Base-by-base conservation (phyloP, 2,888 invertebrate genomes). In the Pelosia muscerda region DNA sequence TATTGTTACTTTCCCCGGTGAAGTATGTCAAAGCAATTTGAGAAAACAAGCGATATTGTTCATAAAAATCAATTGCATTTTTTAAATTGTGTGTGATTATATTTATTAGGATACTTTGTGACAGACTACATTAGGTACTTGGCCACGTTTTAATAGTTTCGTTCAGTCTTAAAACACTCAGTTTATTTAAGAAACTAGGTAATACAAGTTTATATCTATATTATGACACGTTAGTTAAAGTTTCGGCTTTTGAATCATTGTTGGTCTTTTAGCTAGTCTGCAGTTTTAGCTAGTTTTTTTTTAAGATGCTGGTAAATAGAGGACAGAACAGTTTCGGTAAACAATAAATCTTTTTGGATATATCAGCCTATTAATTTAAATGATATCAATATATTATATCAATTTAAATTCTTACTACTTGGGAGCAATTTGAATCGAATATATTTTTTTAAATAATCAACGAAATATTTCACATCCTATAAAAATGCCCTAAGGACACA, bases 91-190 rank as follows among this genome's bases (percentile, higher is more conserved):
- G 13, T 38, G 15, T 15, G 38, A 4, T 13, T 13, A 15, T 15
- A 38, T 15, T 38, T 38, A 15, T 38, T 38, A 3, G 38, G 4
- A 53, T 53, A 10, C 22, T 19, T 22, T 22, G 22, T 53, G 22
- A 22, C 15, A 34, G 19, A 31, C 31, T 26, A 63, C 11, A 56
- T 22, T 26, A 19, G n/a, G n/a, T 13, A 3, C 8, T 57, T 57
- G 57, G 57, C 28, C 19, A 56, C 26, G 22, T 15, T 10, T 38
- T 25, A 11, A 54, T 13, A 57, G 66, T 66, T 26, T 71, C 66
- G 58, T 66, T 68, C 77, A 79, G 77, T 77, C 77, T 79, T 74
- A 63, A 68, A 68, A 26, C 23, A 23, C 26, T 34, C 49, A 53
- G 25, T 59, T 28, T 66, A 38, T 63, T 55, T 66, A 69, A n/a